These are phyloP conservation scores for Trachymyrmex cornetzi DNA, from an alignment of 1,140 invertebrate species.

Conservation along the genomic window DNA sequence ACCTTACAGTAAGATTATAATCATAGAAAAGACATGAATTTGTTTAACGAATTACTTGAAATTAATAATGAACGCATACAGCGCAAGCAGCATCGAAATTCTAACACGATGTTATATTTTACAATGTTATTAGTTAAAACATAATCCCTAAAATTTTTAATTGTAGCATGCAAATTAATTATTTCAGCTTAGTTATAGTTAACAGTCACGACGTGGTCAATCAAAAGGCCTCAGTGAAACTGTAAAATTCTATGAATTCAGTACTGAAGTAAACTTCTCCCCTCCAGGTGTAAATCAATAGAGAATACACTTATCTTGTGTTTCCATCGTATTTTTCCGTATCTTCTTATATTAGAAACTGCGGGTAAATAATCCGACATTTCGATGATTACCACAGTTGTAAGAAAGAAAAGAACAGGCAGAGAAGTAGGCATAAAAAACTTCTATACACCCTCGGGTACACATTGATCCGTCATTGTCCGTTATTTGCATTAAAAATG, in stretches of 20 bases:
- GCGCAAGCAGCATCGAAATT: not conserved
- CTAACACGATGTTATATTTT: not conserved
- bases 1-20: not conserved
- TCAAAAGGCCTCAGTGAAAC: not conserved
- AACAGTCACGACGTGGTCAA: not conserved
- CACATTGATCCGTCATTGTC: not conserved
- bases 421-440: not conserved
- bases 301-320: not conserved
- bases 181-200: not conserved
- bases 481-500: constrained; percentile 56
- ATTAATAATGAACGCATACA: not conserved
- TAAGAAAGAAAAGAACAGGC: constrained; percentile 22
- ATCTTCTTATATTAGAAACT: constrained; percentile 7
- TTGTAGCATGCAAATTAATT: not conserved
- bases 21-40: not conserved
- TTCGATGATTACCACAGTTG: constrained; percentile 7
- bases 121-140: not conserved
- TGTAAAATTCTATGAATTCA: constrained; percentile 1
- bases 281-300: not conserved
- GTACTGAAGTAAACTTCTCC: not conserved
- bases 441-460: not conserved
- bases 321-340: not conserved
- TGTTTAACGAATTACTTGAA: not conserved
- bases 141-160: not conserved
- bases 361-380: constrained; percentile 17